Evolutionary conservation across 2,888 invertebrate species (phyloP), one percentile per base, ranked within the genome.

Genomic region (Synergus itoensis): DNA sequence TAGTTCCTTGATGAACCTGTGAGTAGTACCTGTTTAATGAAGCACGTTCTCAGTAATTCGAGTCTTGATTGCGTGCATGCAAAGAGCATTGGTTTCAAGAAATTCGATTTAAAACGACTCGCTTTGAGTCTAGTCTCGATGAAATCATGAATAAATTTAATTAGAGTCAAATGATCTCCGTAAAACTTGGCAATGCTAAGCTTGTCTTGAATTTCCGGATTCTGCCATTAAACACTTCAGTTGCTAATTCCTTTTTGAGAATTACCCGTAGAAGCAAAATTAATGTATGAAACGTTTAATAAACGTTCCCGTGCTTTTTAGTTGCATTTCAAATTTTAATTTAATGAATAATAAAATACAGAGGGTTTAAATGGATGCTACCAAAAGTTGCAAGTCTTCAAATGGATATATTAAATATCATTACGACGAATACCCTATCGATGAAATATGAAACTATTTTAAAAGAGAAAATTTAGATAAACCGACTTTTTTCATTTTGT

Each of bases 1-100:
- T 67, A 21, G 28, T 69, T 16, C 48, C 16, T 45, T 48, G 45
- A 69, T 69, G 48, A 69, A 48, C 28, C 69, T 28, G 28, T 16
- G 16, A 48, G 48, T 14, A 69, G 69, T 48, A 43, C 69, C 21
- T 28, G 45, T 21, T 69, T 69, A 69, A 69, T 69, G 69, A 69
- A 69, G 69, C 69, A 69, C 69, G 69, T 69, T 48, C 48, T 69
- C 69, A 69, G 69, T 69, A 69, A 69, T 69, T 69, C 45, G 28
- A 69, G 69, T 69, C 69, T 69, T 69, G 69, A 69, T 69, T 69
- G 69, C 69, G 69, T 28, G 43, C 69, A 69, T 69, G 45, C 69
- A 69, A 69, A 69, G 69, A 48, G 69, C 69, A 69, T 69, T 69
- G 45, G 69, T 69, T 69, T 48, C 69, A 11, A 28, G 69, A 48